Conservation (phyloP, 2,888 invertebrate species). For the Deilephila elpenor region DNA sequence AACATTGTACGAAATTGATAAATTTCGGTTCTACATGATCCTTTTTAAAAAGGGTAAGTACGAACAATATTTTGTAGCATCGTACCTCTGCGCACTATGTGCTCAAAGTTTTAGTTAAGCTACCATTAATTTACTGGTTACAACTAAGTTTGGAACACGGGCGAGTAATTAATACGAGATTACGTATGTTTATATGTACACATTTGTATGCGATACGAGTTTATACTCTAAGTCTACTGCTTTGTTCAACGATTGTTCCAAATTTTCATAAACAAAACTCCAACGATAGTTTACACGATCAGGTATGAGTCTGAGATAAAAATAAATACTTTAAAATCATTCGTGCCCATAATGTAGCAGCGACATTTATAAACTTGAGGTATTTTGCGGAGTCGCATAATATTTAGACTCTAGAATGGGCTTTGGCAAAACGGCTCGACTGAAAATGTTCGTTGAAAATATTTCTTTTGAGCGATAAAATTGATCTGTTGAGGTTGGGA, state of each 20-base stretch:
- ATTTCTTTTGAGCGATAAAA: neutral
- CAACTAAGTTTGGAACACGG: neutral
- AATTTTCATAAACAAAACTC: neutral
- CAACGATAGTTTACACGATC: too few species aligned
- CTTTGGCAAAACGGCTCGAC: neutral
- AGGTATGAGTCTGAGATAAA: too few species aligned
- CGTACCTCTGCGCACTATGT: neutral
- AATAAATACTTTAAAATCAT: too few species aligned
- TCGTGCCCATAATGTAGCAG: neutral
- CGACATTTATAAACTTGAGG: neutral
- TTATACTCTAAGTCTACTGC: neutral
- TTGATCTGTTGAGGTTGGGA: neutral
- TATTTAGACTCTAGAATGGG: neutral
- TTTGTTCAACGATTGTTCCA: neutral
- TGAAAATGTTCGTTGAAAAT: neutral
- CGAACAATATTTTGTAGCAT: neutral
- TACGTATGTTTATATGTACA: constrained; percentile 4
- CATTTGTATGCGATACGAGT: neutral
- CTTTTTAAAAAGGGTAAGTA: too few species aligned
- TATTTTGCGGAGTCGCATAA: neutral
- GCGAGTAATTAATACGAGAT: neutral
- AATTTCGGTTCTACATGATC: neutral
- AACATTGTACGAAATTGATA: neutral
- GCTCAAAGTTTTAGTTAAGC: neutral
- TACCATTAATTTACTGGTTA: constrained; percentile 11